Base-by-base conservation (phyloP, 2,113 vertebrate species). In the Andinoacara biseriatus region DNA sequence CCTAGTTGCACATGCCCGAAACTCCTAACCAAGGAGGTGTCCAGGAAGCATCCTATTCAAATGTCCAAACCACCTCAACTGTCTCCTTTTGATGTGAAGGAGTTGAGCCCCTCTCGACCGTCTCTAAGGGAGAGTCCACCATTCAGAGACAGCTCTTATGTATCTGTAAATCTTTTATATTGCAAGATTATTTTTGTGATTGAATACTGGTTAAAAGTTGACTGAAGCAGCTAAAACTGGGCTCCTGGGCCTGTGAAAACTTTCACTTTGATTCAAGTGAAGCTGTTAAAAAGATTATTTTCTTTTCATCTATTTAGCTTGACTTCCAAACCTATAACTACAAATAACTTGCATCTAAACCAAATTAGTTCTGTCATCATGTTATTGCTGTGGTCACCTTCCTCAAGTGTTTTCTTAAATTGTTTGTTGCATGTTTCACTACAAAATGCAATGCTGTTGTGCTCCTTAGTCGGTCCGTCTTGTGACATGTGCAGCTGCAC, bases 401-500 rank as follows among this genome's bases (percentile, higher is more conserved):
- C 17, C 2, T 52, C 17, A 20, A 54, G 52, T 54, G 7, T 4
- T 56, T 10, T 56, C 54, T 56, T 56, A 56, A 56, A 56, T 20
- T 56, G 9, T 18, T 17, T 52, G 5, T 52, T 52, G 5, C 17
- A 7, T 17, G 49, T 10, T 10, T 56, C 20, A 56, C 54, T 54
- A 54, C 26, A 33, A 46, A 0, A 54, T 20, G 43, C 22, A 59
- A 13, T 65, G 57, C 59, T 46, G 78, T 58, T 14, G 1, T 58
- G 22, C 76, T 78, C 69, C 60, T 10, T 13, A 10, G 40, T 75
- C 60, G 57, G 78, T 72, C 77, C 38, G 54, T 38, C 9, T 46
- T 46, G 61, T 78, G 35, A 65, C 72, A 40, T 38, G 61, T 15
- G 52, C 78, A 67, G 83, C 87, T 80, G 81, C 74, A 38, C 26